Evolutionary conservation across 2,797 vertebrate species (phyloP).

Genomic region (Lophius americanus): DNA sequence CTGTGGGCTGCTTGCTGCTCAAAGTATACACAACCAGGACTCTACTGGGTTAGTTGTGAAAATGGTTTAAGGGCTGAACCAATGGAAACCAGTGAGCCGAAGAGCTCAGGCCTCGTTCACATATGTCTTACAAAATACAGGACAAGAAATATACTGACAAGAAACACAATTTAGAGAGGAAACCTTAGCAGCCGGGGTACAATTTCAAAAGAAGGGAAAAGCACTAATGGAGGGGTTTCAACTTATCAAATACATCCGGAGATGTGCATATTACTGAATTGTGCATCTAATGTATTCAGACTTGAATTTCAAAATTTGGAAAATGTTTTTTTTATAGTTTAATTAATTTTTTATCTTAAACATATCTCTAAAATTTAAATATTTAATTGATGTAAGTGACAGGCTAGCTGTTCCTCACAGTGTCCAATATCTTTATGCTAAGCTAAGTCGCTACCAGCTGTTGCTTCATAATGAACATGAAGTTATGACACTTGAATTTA

Average conservation of each 20-base stretch:
- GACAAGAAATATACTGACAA: slow-evolving; percentile 1
- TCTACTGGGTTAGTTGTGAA: slow-evolving; percentile 33
- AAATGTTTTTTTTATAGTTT: no score
- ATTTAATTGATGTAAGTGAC: no score
- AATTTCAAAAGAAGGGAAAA: slow-evolving; percentile 7
- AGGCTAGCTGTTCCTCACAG: neutral
- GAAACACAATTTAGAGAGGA: slow-evolving; percentile 2
- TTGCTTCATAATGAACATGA: neutral
- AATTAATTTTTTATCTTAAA: no score
- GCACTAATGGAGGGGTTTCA: slow-evolving; percentile 11
- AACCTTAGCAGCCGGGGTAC: slow-evolving; percentile 5
- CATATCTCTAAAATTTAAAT: no score
- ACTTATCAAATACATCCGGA: slow-evolving; percentile 28
- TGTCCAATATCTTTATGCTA: no score
- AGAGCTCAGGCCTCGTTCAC: neutral
- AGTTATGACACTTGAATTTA: neutral
- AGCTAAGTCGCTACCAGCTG: no score
- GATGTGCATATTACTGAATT: slow-evolving; percentile 21
- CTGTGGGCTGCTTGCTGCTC: slow-evolving; percentile 45
- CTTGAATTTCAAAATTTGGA: no score
- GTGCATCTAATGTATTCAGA: neutral
- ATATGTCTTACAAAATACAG: slow-evolving; percentile 18
- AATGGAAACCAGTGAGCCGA: slow-evolving; percentile 15
- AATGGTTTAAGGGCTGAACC: slow-evolving; percentile 27
- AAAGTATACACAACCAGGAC: slow-evolving; percentile 41